Conservation (phyloP, 2,797 vertebrate species). For the Manis javanica region DNA sequence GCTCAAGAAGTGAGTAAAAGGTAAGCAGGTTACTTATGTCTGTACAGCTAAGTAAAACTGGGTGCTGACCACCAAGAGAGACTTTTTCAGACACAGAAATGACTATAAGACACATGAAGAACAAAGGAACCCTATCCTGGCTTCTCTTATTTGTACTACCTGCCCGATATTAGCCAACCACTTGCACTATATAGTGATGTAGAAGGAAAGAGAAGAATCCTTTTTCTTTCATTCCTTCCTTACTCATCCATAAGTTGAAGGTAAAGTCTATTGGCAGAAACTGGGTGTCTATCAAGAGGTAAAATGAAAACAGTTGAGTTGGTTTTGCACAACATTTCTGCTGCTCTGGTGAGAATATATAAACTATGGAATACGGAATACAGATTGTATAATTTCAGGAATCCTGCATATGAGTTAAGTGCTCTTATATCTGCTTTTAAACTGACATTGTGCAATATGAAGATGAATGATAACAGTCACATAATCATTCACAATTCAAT, state of each 20-base stretch:
- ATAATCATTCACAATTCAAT: slow-evolving; percentile 28
- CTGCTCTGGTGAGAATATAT: not conserved
- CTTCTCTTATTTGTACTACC: not conserved
- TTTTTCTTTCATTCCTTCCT: not conserved
- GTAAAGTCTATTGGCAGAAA: not conserved
- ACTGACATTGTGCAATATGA: not conserved
- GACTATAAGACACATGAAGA: not conserved
- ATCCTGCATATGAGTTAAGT: not conserved
- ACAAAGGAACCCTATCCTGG: not conserved
- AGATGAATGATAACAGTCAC: not conserved
- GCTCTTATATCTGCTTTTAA: slow-evolving; percentile 13
- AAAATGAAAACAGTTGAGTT: not conserved
- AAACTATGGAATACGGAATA: slow-evolving; percentile 13
- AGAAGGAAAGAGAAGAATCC: not conserved
- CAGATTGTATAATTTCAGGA: not conserved
- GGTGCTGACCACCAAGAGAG: not conserved
- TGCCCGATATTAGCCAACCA: not conserved
- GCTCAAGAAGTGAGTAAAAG: not conserved
- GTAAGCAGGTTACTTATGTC: not conserved
- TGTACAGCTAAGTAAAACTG: not conserved
- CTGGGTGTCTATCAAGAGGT: not conserved
- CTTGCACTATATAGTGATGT: not conserved
- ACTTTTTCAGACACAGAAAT: not conserved
- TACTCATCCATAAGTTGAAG: not conserved
- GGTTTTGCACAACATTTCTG: not conserved